Base-by-base conservation (phyloP, 37 sponge, comb jelly and placozoan genomes). In the Lycopodina hypogea region DNA sequence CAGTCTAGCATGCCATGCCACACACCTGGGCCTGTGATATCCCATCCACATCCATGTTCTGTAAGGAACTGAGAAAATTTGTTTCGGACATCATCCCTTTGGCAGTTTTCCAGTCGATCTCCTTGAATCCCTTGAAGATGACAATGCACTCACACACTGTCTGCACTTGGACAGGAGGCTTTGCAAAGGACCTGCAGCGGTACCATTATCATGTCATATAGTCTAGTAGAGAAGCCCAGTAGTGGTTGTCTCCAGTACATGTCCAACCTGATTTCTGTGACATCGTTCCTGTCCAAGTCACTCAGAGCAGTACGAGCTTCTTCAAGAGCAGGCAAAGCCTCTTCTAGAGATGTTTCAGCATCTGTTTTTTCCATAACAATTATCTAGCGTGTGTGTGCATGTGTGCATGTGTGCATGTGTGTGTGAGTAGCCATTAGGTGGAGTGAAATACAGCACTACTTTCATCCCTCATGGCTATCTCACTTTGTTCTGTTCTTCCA, bases 11-110 rank as follows among this genome's bases (percentile, higher is more conserved):
- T 32, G 11, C 14, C 11, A 67, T 67, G 14, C 7, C 7, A 17
- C 68, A 78, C 30, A 97, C 98, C 84, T 98, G 96, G 0, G 53
- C 78, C 23, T 48, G 74, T 23, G 82, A 78, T 73, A 98, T 95
- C 24, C 82, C 91, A 80, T 98, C 99, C 3, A 96, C 99, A 39
- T 96, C 93, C 88, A 98, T 76, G 62, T 86, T 91, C 75, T 90
- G 81, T 3, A 98, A 86, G 29, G 94, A 85, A 53, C 53, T 40
- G 48, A 98, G 88, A 80, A 98, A 98, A 80, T 93, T 93, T 21
- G 92, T 83, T 36, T 98, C 99, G 7, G 96, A 68, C 99, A 98
- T 98, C 93, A 98, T 96, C 35, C 93, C 93, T 66, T 96, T 96
- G 56, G 94, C 97, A n/a, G 89, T 84, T 83, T 91, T 96, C 99